These are phyloP conservation scores for Operophtera brumata DNA, from an alignment of 2,888 invertebrate genomes.

Conservation along the genomic window DNA sequence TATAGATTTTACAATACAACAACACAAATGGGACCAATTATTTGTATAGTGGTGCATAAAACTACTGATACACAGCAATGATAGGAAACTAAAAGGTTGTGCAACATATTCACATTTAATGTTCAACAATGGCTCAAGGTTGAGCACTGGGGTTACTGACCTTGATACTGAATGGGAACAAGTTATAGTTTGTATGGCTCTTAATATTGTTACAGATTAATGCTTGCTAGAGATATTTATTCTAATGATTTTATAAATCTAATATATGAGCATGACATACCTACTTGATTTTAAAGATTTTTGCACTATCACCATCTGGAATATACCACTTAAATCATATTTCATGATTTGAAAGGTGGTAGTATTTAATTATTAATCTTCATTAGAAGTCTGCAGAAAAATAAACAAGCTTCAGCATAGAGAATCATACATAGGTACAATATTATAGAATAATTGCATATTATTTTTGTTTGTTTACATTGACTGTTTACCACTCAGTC, in stretches of 20 bases:
- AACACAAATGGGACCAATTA: background rate
- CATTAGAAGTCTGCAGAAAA: background rate
- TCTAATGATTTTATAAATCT: conserved; percentile 3
- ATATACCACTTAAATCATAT: background rate
- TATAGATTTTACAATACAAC: background rate
- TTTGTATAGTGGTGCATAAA: background rate
- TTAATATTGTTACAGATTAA: conserved; percentile 16
- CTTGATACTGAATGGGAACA: conserved; percentile 38
- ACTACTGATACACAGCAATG: background rate
- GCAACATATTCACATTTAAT: conserved; percentile 26
- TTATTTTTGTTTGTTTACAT: conserved; percentile 14
- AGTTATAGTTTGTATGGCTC: conserved; percentile 19
- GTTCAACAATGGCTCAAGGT: conserved; percentile 27
- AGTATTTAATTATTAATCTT: background rate
- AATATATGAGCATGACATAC: conserved; percentile 7
- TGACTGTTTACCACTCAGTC: background rate
- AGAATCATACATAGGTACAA: background rate
- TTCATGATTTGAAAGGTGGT: background rate
- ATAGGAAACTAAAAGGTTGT: conserved; percentile 19
- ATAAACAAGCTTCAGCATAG: background rate
- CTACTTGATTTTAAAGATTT: background rate
- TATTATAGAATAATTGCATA: background rate
- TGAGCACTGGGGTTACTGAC: conserved; percentile 33
- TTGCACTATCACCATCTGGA: background rate
- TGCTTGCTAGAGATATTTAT: conserved; percentile 9